phyloP scores from a whole-genome alignment of 2,113 vertebrate genomes.

The Climacteris rufus region DNA sequence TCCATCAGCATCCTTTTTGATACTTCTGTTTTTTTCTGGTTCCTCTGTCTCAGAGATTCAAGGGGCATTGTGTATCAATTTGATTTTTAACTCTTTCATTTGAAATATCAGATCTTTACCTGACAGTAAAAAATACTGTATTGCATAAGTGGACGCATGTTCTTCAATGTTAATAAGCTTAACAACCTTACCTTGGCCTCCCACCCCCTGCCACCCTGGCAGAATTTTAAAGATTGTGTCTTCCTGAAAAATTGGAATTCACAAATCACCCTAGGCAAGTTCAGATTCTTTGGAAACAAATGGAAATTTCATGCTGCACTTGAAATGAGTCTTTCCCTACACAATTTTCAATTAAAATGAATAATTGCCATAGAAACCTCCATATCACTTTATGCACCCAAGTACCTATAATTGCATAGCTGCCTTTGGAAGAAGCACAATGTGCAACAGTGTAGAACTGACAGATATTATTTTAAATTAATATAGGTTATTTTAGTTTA shows the following conservation, averaged over 20 bases:
- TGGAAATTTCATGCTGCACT: neutral
- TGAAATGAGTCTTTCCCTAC: neutral
- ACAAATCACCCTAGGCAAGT: neutral
- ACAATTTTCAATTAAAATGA: constrained; percentile 50
- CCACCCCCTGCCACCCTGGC: neutral
- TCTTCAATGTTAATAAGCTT: neutral
- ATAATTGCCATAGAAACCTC: constrained; percentile 42
- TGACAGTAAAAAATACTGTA: neutral
- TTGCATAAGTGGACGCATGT: neutral
- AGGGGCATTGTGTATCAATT: neutral
- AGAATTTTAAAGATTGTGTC: neutral
- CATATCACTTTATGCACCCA: neutral
- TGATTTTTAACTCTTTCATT: neutral
- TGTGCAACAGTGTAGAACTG: neutral
- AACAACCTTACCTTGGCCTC: neutral
- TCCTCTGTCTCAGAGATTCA: neutral
- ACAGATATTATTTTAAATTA: constrained; percentile 7
- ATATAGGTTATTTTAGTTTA: neutral
- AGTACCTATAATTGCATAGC: neutral
- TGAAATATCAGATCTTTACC: neutral
- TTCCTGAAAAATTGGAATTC: neutral
- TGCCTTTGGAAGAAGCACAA: neutral
- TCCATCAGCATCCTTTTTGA: neutral
- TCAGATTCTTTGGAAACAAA: constrained; percentile 10
- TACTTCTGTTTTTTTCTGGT: neutral